A percentile compares a stretch with the other conserved stretches of the same genome.
phyloP scores from a whole-genome alignment of 2,888 invertebrate genomes.

The Amiota communis region DNA sequence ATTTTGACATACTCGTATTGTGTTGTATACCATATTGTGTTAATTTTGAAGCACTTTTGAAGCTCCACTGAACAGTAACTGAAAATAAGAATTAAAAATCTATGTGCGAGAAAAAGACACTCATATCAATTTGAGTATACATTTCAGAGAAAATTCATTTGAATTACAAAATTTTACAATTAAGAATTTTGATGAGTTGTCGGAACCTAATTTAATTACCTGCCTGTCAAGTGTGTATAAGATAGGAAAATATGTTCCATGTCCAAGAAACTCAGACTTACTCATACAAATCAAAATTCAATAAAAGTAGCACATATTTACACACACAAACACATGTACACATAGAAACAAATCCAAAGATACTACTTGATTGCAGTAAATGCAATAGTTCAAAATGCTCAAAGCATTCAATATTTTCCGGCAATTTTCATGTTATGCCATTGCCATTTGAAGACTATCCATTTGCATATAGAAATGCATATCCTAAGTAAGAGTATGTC shows the following conservation, averaged over 20 bases:
- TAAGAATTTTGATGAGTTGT: background rate
- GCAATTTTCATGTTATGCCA: conserved; percentile 47
- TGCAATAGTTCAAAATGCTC: conserved; percentile 5
- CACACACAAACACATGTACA: background rate
- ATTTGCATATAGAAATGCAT: background rate
- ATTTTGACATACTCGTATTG: no score
- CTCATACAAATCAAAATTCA: background rate
- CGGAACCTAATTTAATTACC: conserved; percentile 1
- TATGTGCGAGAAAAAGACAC: no score
- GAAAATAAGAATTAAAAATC: no score
- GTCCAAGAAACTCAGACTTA: background rate
- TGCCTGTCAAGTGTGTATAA: background rate
- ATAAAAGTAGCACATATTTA: background rate
- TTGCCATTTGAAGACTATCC: background rate
- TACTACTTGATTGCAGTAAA: background rate
- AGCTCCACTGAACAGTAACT: no score
- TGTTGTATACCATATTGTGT: no score
- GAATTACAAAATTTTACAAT: background rate
- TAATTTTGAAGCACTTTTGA: no score
- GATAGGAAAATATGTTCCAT: no score
- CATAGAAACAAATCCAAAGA: background rate
- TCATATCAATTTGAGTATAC: no score
- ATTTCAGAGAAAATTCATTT: background rate
- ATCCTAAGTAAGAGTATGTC: background rate
- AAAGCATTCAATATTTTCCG: conserved; percentile 61